Evolutionary conservation across 2,797 vertebrate genomes (phyloP).

Genomic region (Argya squamiceps): DNA sequence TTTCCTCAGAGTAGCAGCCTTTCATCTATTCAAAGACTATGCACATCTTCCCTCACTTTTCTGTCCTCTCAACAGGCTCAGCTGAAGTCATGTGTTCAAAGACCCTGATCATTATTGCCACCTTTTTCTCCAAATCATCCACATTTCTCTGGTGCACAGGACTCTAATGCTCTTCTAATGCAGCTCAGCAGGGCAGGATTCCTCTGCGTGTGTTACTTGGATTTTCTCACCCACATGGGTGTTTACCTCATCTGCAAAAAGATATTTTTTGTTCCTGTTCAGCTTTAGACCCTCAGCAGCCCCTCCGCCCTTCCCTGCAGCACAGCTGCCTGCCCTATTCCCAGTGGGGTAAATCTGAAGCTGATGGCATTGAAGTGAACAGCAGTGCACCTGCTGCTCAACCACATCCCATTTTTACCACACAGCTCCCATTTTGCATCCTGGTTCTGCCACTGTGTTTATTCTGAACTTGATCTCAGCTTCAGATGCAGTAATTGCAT

Average conservation of each 20-base stretch:
- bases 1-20: neutral
- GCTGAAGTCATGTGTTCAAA: neutral
- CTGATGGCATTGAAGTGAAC: neutral
- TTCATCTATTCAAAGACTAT: neutral
- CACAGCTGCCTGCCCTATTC: neutral
- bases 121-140: neutral
- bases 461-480: neutral
- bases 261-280: fast-evolving
- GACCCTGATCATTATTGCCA: neutral
- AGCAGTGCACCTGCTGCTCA: neutral
- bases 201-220: fast-evolving
- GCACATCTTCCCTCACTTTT: neutral
- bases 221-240: neutral
- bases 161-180: fast-evolving
- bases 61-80: neutral
- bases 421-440: neutral
- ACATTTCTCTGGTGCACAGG: neutral
- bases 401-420: neutral
- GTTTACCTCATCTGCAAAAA: neutral
- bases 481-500: neutral
- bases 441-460: neutral
- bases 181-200: neutral
- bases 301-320: neutral
- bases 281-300: fast-evolving
- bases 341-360: neutral